A percentile compares a stretch with the other conserved stretches of the same genome.
Conservation (phyloP, 1,140 invertebrate genomes). For the Potamilus streckersoni region DNA sequence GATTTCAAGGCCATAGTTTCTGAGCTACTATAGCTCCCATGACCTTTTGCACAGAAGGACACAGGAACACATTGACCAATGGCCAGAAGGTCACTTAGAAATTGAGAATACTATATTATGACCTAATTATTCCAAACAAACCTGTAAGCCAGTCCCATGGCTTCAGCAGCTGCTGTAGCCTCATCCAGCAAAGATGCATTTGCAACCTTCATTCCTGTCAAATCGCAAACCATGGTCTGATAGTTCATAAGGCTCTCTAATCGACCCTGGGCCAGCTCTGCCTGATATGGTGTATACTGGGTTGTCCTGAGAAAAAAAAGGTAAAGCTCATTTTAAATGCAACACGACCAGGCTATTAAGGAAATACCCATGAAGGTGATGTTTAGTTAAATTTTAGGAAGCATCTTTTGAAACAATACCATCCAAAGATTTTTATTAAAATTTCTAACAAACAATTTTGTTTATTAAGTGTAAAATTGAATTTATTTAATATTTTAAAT, state of each 20-base stretch:
- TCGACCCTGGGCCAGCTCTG: slow-evolving; percentile 96
- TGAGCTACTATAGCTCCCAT: too few relatives aligned
- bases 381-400: neutral
- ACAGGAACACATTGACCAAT: too few relatives aligned
- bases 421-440: neutral
- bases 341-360: too few relatives aligned
- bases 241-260: slow-evolving; percentile 96
- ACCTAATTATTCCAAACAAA: slow-evolving; percentile 55
- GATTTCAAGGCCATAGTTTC: too few relatives aligned
- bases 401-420: neutral
- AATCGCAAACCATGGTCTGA: slow-evolving; percentile 96
- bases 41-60: too few relatives aligned
- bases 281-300: slow-evolving; percentile 78
- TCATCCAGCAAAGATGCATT: slow-evolving; percentile 98
- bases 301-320: slow-evolving; percentile 69
- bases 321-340: too few relatives aligned
- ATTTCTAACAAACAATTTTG: neutral
- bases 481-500: neutral
- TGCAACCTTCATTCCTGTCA: slow-evolving; percentile 94
- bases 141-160: slow-evolving; percentile 88
- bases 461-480: neutral
- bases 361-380: neutral
- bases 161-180: slow-evolving; percentile 97
- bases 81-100: too few relatives aligned
- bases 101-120: too few relatives aligned